Evolutionary conservation across 2,888 invertebrate genomes (phyloP), one percentile per base, ranked within the genome.

Genomic region (Troilus luridus): DNA sequence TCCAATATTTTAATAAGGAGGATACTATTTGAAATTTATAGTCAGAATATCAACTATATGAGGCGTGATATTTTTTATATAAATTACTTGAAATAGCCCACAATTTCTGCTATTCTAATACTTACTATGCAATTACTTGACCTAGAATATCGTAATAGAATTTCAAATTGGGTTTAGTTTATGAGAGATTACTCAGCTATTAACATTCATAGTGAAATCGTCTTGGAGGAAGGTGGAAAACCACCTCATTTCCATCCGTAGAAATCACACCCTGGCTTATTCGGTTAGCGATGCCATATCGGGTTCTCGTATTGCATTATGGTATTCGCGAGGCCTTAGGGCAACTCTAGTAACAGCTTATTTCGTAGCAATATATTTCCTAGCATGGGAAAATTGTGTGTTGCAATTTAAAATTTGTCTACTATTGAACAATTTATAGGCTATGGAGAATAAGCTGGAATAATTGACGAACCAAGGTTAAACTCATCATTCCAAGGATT

Each of bases 161-260:
- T 77, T 77, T 41, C 27, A 0, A 17, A 77, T 41, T 77, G 19
- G 17, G 19, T 41, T 77, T 12, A 77, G 17, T 77, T 77, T 77
- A 17, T 17, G 72, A 77, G 27, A 17, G 41, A 41, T 77, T 41
- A 77, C 72, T 77, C 19, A 7, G 41, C 27, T 41, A 77, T 77
- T 77, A 27, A 77, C 27, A 77, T 77, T 77, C 72, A 77, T 17
- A 41, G 72, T 19, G 24, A 17, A 27, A 19, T 41, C 41, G 17
- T 41, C 72, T 41, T 41, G 7, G 41, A 77, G 72, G 72, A 77
- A 77, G 41, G 27, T 24, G 41, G 72, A 41, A 9, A 21, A 27
- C 72, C 72, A 77, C 72, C 72, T 77, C 72, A 77, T 77, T 77
- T 77, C 72, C 72, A 77, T 77, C 72, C 72, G 41, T 77, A 41